Evolutionary conservation across 2,113 vertebrate species (phyloP).

Genomic region (Gavialis gangeticus): DNA sequence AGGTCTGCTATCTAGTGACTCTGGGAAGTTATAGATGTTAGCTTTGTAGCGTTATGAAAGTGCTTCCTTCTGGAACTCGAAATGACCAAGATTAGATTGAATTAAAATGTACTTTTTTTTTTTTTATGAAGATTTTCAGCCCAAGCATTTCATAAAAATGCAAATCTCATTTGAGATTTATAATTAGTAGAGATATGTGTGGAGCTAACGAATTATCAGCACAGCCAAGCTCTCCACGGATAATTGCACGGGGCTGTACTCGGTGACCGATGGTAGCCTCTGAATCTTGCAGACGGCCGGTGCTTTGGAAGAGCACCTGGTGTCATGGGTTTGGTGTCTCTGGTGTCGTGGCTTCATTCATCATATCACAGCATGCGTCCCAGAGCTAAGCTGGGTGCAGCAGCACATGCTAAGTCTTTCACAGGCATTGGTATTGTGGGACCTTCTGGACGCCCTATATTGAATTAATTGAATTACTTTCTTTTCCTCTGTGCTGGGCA

Average conservation of each 20-base stretch:
- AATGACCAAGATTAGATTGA: slow-evolving; percentile 78
- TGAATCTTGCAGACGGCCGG: not conserved
- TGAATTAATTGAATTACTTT: too few species aligned
- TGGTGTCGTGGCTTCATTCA: not conserved
- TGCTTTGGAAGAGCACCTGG: not conserved
- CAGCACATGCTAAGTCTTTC: not conserved
- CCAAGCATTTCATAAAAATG: slow-evolving; percentile 80
- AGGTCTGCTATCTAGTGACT: slow-evolving; percentile 57
- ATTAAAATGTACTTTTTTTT: slow-evolving; percentile 66
- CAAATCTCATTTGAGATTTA: slow-evolving; percentile 77
- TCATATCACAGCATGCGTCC: not conserved
- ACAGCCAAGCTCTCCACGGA: slow-evolving; percentile 8
- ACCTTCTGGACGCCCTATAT: not conserved
- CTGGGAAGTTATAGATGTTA: slow-evolving; percentile 56
- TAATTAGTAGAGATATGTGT: slow-evolving; percentile 74
- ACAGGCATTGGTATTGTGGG: not conserved
- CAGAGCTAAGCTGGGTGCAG: not conserved
- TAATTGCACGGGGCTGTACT: not conserved
- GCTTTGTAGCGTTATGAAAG: slow-evolving; percentile 70
- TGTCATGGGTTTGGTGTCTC: not conserved
- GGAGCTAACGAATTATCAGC: slow-evolving; percentile 56
- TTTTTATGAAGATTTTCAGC: slow-evolving; percentile 72
- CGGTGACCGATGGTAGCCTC: not conserved
- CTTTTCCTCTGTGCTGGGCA: too few species aligned
- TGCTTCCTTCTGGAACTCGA: slow-evolving; percentile 62